Conservation (phyloP, 2,113 vertebrate genomes). For the Herpetotheres cachinnans region DNA sequence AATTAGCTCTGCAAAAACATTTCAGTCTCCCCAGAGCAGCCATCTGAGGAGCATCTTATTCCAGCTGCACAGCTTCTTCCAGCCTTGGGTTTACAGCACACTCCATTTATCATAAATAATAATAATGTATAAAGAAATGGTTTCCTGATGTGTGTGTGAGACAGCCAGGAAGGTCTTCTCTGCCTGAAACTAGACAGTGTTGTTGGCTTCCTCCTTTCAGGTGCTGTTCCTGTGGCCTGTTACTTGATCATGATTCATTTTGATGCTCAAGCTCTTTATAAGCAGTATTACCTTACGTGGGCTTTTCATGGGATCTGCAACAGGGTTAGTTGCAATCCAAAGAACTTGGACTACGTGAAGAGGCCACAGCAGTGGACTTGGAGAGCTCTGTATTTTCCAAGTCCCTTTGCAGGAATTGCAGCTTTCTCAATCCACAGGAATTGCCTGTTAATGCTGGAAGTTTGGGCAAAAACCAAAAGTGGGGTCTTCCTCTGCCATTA, state of each 20-base stretch:
- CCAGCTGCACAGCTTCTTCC: conserved; percentile 34
- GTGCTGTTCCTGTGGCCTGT: not conserved
- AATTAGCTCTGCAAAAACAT: conserved; percentile 65
- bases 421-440: not conserved
- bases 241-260: not conserved
- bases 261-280: not conserved
- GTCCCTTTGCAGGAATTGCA: not conserved
- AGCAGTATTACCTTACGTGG: not conserved
- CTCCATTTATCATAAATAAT: conserved; percentile 47
- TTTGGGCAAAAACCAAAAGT: not conserved
- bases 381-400: not conserved
- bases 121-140: conserved; percentile 24
- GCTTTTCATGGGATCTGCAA: not conserved
- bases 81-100: conserved; percentile 28
- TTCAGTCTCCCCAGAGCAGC: conserved; percentile 57
- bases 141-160: not conserved
- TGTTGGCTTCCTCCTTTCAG: not conserved
- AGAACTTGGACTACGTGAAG: not conserved
- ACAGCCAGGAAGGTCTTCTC: not conserved
- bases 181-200: not conserved
- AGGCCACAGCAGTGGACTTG: not conserved
- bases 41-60: conserved; percentile 62
- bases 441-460: not conserved
- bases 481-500: not conserved
- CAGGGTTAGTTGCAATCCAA: not conserved